Evolutionary conservation across 2,888 invertebrate genomes (phyloP).

Genomic region (Lamellibrachia columna): DNA sequence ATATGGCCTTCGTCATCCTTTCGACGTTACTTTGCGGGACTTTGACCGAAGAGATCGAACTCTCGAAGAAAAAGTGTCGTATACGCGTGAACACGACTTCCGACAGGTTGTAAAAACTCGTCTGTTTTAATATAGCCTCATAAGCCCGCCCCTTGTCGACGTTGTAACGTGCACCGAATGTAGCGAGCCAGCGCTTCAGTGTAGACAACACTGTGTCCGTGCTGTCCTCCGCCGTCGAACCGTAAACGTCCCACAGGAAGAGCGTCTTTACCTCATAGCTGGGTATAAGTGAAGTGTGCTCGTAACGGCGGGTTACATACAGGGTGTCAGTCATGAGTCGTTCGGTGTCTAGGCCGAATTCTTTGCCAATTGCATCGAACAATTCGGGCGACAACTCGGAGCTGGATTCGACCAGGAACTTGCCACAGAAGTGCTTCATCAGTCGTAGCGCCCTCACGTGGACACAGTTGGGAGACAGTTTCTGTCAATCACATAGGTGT

Average conservation of each 20-base stretch:
- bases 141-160: background rate
- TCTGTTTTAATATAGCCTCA: background rate
- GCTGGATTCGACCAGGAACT: background rate
- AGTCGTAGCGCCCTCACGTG: background rate
- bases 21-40: background rate
- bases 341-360: background rate
- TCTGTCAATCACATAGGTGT: background rate
- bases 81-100: background rate
- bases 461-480: background rate
- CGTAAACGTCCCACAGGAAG: background rate
- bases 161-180: background rate
- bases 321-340: background rate
- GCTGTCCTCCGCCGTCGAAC: background rate
- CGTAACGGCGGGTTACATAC: background rate
- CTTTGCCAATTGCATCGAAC: background rate
- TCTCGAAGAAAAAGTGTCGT: background rate
- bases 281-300: background rate
- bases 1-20: background rate
- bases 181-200: background rate
- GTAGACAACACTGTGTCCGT: background rate
- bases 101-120: background rate
- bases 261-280: background rate
- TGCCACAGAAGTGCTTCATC: background rate
- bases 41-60: background rate
- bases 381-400: background rate